phyloP scores from a whole-genome alignment of 2,797 vertebrate species.

The Acomys russatus region DNA sequence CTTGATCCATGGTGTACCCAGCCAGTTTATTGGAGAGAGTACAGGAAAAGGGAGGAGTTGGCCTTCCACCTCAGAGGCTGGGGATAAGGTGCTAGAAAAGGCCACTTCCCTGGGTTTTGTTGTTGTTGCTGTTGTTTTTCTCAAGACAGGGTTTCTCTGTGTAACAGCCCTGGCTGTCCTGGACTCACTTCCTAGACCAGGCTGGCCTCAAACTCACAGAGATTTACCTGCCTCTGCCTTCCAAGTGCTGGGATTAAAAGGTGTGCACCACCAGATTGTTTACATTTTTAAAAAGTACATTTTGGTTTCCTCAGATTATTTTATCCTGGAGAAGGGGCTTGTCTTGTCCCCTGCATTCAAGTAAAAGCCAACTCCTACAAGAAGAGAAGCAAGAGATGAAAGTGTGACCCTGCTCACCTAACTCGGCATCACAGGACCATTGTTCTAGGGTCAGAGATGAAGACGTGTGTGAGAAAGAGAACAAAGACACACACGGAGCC shows the following conservation, averaged over 20 bases:
- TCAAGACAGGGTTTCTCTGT: no score
- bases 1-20: not conserved
- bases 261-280: not conserved
- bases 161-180: no score
- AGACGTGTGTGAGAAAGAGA: not conserved
- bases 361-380: constrained; percentile 58
- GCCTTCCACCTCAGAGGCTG: constrained; percentile 77
- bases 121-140: no score
- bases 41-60: constrained; percentile 48
- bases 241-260: no score
- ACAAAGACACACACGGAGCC: not conserved
- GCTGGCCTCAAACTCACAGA: no score
- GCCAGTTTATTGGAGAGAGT: not conserved
- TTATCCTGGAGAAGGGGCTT: constrained; percentile 81
- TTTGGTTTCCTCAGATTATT: constrained; percentile 31
- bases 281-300: not conserved
- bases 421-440: not conserved
- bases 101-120: constrained; percentile 39
- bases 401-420: not conserved
- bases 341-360: constrained; percentile 81
- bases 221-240: no score
- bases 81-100: constrained; percentile 49
- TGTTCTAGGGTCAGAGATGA: not conserved
- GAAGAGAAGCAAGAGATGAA: not conserved
- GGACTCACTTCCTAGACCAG: no score